phyloP scores from a whole-genome alignment of 2,797 vertebrate genomes.

The Hylomyscus alleni region DNA sequence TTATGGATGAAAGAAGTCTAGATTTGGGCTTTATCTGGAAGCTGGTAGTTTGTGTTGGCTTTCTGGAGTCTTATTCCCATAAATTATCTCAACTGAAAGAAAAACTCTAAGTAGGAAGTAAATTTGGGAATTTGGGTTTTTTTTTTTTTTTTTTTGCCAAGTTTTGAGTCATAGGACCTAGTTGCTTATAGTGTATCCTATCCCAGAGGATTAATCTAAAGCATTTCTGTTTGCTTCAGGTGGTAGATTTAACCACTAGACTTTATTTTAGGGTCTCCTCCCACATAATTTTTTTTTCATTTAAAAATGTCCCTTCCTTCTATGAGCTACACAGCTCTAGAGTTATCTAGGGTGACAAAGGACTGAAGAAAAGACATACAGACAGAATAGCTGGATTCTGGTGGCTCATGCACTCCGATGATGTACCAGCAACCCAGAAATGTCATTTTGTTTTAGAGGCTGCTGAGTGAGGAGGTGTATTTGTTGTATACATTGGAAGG shows the following conservation, averaged over 20 bases:
- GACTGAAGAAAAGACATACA: not conserved
- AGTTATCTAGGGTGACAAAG: not conserved
- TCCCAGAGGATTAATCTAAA: not conserved
- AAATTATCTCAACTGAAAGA: not conserved
- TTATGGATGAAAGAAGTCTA: not conserved
- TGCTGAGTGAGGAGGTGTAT: not conserved
- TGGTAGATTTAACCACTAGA: not conserved
- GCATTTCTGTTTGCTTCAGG: not conserved
- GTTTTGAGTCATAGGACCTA: not conserved
- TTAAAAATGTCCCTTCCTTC: not conserved
- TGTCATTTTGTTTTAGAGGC: too few relatives aligned
- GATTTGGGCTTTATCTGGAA: not conserved
- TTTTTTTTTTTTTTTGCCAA: not conserved
- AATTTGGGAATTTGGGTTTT: not conserved
- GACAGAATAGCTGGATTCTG: not conserved
- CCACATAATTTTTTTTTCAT: not conserved
- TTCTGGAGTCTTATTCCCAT: not conserved
- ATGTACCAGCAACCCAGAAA: not conserved
- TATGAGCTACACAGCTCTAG: not conserved
- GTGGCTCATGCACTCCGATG: not conserved
- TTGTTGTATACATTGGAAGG: not conserved
- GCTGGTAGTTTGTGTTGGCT: not conserved
- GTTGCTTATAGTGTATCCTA: not conserved
- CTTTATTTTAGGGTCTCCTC: not conserved
- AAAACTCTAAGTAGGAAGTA: slow-evolving; percentile 4